Evolutionary conservation across 2,888 invertebrate genomes (phyloP), one percentile per base, ranked within the genome.

Genomic region (Graphium colonna): DNA sequence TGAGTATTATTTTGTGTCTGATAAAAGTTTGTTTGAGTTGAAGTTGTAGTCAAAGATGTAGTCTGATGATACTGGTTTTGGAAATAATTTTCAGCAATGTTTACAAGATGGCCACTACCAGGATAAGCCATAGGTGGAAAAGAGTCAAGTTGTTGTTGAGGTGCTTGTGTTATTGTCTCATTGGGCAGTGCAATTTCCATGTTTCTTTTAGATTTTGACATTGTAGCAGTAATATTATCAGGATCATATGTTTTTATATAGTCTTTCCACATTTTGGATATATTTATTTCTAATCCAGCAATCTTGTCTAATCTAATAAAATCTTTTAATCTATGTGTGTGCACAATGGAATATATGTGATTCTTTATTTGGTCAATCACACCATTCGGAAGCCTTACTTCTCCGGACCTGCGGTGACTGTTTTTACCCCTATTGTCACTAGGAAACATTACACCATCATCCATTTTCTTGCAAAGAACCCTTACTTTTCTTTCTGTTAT

Each of bases 191-290:
- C 61, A 36, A 76, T 61, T 52, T 89, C 88, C 52, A 73, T 66
- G 52, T 69, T 78, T 50, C 88, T 72, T 61, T 90, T 90, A 28
- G 89, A 88, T 64, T 90, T 90, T 18, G 85, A 84, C 79, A 87
- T 77, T 52, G 88, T 89, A 36, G 87, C 84, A 55, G 79, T 75
- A 59, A 89, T 84, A 62, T 91, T 91, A 28, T 89, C 86, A 33
- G 91, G 90, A 62, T 91, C 91, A 78, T 82, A 89, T 3, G 82
- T 79, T 61, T 89, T 88, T n/a, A 91, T 88, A 56, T 91, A 91
- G 63, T 91, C 90, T 65, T 91, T 91, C 90, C 91, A 91, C 90
- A 91, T 91, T 69, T 91, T 91, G 1, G 91, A 90, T 58, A 91
- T 90, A 62, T 91, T 91, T 28, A 91, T 90, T 77, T 91, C 91